These are phyloP conservation scores for Microcebus ravelobensis DNA, from an alignment of 2,113 vertebrate genomes.

Conservation along the genomic window DNA sequence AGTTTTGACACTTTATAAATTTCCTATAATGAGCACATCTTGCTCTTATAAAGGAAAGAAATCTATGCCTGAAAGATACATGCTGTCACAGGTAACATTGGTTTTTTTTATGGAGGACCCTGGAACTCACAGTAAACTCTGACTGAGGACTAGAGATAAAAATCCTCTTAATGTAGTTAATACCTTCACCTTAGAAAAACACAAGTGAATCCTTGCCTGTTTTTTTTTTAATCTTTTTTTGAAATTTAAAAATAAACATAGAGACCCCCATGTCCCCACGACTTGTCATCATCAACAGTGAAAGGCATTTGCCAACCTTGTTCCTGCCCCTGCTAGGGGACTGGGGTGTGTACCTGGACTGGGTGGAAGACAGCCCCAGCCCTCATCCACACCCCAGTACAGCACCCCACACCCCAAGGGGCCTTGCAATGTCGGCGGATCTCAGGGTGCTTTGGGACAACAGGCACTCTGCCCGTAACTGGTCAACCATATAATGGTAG, in stretches of 20 bases:
- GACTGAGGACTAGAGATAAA: not conserved
- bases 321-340: not conserved
- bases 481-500: not conserved
- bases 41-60: not conserved
- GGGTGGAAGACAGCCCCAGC: too few species aligned
- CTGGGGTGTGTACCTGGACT: too few species aligned
- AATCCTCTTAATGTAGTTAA: fast-evolving
- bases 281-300: fast-evolving
- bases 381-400: fast-evolving
- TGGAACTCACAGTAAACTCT: fast-evolving
- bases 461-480: too few species aligned
- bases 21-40: not conserved
- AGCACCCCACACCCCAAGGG: fast-evolving
- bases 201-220: not conserved
- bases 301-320: fast-evolving
- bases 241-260: not conserved
- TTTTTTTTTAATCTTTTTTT: not conserved
- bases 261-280: fast-evolving
- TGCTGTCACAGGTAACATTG: fast-evolving
- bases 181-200: not conserved
- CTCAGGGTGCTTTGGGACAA: not conserved
- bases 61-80: fast-evolving
- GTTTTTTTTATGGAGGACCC: fast-evolving
- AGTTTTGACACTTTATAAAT: not conserved
- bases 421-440: not conserved